phyloP scores from a whole-genome alignment of 2,888 invertebrate genomes.

The Girardia tigrina region DNA sequence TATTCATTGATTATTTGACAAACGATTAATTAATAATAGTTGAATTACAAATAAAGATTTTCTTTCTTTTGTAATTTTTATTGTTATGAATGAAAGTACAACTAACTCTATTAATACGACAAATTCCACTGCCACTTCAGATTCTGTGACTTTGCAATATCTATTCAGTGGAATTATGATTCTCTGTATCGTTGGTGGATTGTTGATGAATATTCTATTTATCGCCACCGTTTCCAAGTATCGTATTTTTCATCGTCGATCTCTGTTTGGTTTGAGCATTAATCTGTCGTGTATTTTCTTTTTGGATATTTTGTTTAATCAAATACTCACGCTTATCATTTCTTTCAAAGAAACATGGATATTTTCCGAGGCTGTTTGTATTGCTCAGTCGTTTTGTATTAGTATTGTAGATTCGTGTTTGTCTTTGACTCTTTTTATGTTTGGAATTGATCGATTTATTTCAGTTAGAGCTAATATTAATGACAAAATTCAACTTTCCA shows the following conservation, averaged over 20 bases:
- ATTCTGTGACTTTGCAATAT: too few species aligned
- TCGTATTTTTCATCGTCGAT: background rate
- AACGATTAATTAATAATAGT: too few species aligned
- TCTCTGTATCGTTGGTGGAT: background rate
- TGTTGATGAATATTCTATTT: background rate
- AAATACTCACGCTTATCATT: background rate
- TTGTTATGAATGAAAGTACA: too few species aligned
- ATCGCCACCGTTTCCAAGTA: background rate
- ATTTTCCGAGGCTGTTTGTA: background rate
- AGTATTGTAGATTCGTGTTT: background rate
- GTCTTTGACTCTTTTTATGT: constrained; percentile 9
- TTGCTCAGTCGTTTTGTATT: background rate
- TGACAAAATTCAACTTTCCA: constrained; percentile 2
- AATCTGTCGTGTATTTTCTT: constrained; percentile 8
- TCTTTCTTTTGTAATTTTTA: too few species aligned
- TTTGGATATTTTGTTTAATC: background rate
- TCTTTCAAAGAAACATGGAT: background rate
- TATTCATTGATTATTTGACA: too few species aligned
- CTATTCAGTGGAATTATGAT: too few species aligned
- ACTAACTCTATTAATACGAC: too few species aligned
- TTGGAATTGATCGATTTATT: background rate
- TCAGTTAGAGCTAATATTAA: background rate
- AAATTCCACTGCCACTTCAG: too few species aligned
- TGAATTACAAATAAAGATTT: too few species aligned
- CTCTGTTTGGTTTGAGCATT: background rate